These are phyloP conservation scores for Neoascia interrupta DNA, from an alignment of 2,888 invertebrate genomes.

Conservation along the genomic window DNA sequence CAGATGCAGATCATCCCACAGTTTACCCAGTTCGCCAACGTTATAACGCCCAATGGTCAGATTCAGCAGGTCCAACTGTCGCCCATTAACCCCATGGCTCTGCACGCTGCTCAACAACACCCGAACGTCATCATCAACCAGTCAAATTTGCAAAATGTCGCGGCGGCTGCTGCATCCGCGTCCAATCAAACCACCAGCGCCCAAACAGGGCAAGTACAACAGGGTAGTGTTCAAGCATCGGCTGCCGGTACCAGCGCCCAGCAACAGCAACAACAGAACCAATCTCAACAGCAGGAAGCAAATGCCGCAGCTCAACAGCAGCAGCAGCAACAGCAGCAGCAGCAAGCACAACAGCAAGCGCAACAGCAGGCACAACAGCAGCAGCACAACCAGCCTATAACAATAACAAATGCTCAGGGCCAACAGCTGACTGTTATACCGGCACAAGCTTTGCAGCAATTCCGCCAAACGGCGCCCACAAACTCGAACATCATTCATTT, in stretches of 20 bases:
- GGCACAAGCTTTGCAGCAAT: slow-evolving; percentile 82
- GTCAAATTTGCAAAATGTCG: slow-evolving; percentile 74
- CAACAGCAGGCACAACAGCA: slow-evolving; percentile 72
- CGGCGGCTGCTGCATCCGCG: slow-evolving; percentile 71
- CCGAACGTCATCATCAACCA: slow-evolving; percentile 78
- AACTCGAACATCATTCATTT: slow-evolving; percentile 75
- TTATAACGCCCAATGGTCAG: slow-evolving; percentile 93
- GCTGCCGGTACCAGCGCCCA: slow-evolving; percentile 29
- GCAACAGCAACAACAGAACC: slow-evolving; percentile 60
- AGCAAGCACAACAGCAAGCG: slow-evolving; percentile 47
- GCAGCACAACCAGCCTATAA: slow-evolving; percentile 82
- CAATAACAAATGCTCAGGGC: slow-evolving; percentile 87
- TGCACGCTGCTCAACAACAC: slow-evolving; percentile 76
- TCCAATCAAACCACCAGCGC: slow-evolving; percentile 51
- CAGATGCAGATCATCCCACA: slow-evolving; percentile 91
- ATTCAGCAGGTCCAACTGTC: slow-evolving; percentile 94
- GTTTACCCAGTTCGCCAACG: slow-evolving; percentile 89
- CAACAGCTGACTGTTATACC: slow-evolving; percentile 93
- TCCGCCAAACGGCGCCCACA: slow-evolving; percentile 73
- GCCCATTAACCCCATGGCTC: slow-evolving; percentile 81
- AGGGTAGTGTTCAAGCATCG: slow-evolving; percentile 39
- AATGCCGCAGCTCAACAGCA: slow-evolving; percentile 42
- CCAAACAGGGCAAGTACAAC: slow-evolving; percentile 32
- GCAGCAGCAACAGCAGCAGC: slow-evolving; percentile 72
- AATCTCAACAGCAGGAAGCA: slow-evolving; percentile 47